Evolutionary conservation across 1,140 invertebrate genomes (phyloP).

Genomic region (Drosophila arizonae): DNA sequence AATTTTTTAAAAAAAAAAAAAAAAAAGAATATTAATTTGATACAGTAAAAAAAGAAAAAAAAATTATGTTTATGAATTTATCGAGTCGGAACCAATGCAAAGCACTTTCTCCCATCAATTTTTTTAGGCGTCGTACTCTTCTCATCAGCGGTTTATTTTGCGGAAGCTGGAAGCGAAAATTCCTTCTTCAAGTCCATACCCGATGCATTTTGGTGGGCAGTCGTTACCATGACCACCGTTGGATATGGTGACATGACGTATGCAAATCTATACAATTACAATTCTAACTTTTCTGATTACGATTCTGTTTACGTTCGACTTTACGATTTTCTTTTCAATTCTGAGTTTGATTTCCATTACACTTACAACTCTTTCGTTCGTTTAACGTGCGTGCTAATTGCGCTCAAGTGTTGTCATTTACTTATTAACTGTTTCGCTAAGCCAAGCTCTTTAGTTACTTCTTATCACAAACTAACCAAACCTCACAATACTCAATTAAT

Average conservation of each 20-base stretch:
- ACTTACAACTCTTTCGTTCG: slow-evolving; percentile 27
- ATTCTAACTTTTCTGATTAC: slow-evolving; percentile 72
- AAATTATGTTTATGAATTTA: slow-evolving; percentile 39
- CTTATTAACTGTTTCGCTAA: slow-evolving; percentile 29
- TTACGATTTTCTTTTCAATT: slow-evolving; percentile 32
- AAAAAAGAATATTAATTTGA: slow-evolving; percentile 17
- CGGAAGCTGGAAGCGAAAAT: slow-evolving; percentile 98
- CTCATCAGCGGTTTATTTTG: slow-evolving; percentile 99
- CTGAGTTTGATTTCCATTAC: slow-evolving; percentile 17
- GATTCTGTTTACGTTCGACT: slow-evolving; percentile 33
- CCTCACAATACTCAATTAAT: slow-evolving; percentile 27
- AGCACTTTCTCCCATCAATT: slow-evolving; percentile 84
- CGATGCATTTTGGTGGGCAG: slow-evolving; percentile 99
- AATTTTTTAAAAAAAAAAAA: slow-evolving; percentile 38
- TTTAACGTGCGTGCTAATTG: slow-evolving; percentile 23
- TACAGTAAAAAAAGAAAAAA: slow-evolving; percentile 26
- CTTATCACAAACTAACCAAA: slow-evolving; percentile 30
- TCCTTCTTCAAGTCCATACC: slow-evolving; percentile 99
- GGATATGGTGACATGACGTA: slow-evolving; percentile 99
- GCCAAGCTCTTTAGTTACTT: slow-evolving; percentile 26
- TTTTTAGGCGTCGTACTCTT: slow-evolving; percentile 99
- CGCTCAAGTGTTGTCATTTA: slow-evolving; percentile 34
- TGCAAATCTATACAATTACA: slow-evolving; percentile 85
- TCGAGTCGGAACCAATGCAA: slow-evolving; percentile 77
- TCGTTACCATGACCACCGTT: slow-evolving; percentile 99